phyloP scores from a whole-genome alignment of 2,113 vertebrate species.

The Centrocercus urophasianus region DNA sequence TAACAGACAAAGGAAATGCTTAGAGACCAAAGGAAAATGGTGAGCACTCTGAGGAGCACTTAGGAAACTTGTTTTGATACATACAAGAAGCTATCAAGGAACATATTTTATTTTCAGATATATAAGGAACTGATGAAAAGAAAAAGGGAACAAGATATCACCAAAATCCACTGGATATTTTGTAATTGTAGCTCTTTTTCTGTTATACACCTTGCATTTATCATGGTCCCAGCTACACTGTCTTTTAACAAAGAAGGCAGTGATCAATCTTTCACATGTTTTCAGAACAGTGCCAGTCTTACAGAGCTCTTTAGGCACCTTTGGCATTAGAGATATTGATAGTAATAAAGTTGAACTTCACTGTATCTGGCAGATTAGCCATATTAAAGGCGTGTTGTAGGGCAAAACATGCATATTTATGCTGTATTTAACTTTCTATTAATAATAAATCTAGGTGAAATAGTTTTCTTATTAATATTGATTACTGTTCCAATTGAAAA shows the following conservation, averaged over 20 bases:
- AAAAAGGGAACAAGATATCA: not conserved
- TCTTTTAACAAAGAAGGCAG: not conserved
- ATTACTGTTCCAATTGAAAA: slow-evolving; percentile 77
- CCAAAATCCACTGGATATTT: not conserved
- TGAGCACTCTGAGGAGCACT: not conserved
- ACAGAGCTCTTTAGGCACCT: not conserved
- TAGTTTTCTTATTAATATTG: slow-evolving; percentile 81
- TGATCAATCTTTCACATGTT: not conserved
- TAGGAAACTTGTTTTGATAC: not conserved
- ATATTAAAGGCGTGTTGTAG: slow-evolving; percentile 63
- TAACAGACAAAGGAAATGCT: not conserved
- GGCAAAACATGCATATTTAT: slow-evolving; percentile 74
- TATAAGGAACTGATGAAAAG: not conserved
- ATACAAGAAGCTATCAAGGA: not conserved
- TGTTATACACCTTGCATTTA: not conserved
- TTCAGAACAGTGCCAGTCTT: not conserved
- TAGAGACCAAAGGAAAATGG: not conserved
- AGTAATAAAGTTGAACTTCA: slow-evolving; percentile 23
- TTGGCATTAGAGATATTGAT: not conserved
- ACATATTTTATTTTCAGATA: not conserved
- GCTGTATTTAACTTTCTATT: slow-evolving; percentile 77
- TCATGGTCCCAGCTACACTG: not conserved
- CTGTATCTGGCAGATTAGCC: slow-evolving; percentile 60
- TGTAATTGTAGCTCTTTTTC: not conserved
- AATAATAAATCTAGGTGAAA: slow-evolving; percentile 80